These are phyloP conservation scores for Cerceris ruficornis DNA, from an alignment of 2,888 invertebrate species.

Conservation along the genomic window DNA sequence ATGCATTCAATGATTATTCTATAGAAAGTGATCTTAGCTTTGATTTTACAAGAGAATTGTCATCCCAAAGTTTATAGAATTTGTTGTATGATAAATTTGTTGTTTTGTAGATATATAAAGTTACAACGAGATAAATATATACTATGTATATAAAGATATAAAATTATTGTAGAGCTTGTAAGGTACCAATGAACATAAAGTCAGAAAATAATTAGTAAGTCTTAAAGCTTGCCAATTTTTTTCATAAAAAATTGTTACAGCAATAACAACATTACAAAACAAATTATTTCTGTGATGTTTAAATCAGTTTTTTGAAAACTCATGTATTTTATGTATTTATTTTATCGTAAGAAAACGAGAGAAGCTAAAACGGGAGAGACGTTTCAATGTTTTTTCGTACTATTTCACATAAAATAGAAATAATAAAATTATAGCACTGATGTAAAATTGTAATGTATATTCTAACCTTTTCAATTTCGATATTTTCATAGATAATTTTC, in stretches of 20 bases:
- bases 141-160: slow-evolving; percentile 32
- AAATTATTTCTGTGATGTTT: slow-evolving; percentile 55
- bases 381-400: too few relatives aligned
- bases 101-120: slow-evolving; percentile 58
- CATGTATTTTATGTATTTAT: slow-evolving; percentile 19
- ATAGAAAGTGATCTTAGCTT: slow-evolving; percentile 36
- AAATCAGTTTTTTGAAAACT: slow-evolving; percentile 23
- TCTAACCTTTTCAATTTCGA: too few relatives aligned
- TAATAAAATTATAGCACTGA: too few relatives aligned
- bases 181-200: slow-evolving; percentile 44
- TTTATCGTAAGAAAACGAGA: too few relatives aligned
- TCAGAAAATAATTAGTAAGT: slow-evolving; percentile 11
- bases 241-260: slow-evolving; percentile 34
- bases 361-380: too few relatives aligned
- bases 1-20: slow-evolving; percentile 25
- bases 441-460: too few relatives aligned
- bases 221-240: slow-evolving; percentile 34
- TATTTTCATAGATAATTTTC: too few relatives aligned
- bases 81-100: slow-evolving; percentile 59
- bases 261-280: slow-evolving; percentile 34
- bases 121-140: slow-evolving; percentile 57
- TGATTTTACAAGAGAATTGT: slow-evolving; percentile 31
- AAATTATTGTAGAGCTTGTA: slow-evolving; percentile 54
- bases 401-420: too few relatives aligned
- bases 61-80: slow-evolving; percentile 45